Evolutionary conservation across 2,888 invertebrate species (phyloP).

Genomic region (Dorcus hopei): DNA sequence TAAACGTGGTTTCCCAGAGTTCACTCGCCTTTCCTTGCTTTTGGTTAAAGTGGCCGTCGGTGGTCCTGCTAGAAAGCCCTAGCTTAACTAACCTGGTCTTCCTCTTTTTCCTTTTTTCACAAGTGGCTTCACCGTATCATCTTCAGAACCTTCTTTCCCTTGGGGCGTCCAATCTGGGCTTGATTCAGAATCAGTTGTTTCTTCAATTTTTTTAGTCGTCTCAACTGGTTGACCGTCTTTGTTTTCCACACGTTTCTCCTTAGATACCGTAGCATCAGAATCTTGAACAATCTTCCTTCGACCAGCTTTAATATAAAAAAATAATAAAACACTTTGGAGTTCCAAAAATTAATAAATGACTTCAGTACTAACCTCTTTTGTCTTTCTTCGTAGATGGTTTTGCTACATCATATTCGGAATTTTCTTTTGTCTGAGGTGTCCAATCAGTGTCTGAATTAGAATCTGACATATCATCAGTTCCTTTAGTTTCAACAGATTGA

Average conservation of each 20-base stretch:
- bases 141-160: constrained; percentile 49
- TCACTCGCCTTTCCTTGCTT: too few relatives aligned
- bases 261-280: constrained; percentile 51
- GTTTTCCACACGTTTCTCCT: constrained; percentile 66
- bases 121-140: constrained; percentile 42
- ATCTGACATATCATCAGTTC: constrained; percentile 54
- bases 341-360: neutral
- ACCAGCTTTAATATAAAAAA: constrained; percentile 10
- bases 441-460: constrained; percentile 73
- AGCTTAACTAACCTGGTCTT: neutral
- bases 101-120: constrained; percentile 22
- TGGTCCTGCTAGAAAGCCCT: too few relatives aligned
- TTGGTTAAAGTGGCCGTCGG: too few relatives aligned
- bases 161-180: constrained; percentile 77
- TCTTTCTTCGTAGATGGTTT: constrained; percentile 38
- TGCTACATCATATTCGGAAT: constrained; percentile 42
- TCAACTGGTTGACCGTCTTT: constrained; percentile 50
- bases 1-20: too few relatives aligned
- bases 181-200: constrained; percentile 60
- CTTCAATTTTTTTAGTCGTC: constrained; percentile 56
- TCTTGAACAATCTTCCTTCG: neutral
- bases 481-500: constrained; percentile 33
- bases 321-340: neutral
- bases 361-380: constrained; percentile 2
- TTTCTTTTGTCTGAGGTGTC: constrained; percentile 62